Conservation (phyloP, 2,113 vertebrate species). For the Kryptolebias marmoratus region DNA sequence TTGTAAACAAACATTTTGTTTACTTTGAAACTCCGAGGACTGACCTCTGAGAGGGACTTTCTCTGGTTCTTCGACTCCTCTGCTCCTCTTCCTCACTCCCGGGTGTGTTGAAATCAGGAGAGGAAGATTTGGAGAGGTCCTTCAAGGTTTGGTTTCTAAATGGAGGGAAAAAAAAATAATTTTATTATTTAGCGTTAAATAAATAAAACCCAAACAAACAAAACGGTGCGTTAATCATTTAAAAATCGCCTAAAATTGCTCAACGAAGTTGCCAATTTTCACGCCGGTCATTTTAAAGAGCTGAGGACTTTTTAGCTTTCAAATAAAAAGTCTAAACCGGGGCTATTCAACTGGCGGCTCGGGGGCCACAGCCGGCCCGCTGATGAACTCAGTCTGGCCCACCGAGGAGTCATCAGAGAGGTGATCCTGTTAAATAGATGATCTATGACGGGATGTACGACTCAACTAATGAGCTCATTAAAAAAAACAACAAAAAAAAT, state of each 20-base stretch:
- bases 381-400: no score
- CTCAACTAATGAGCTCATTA: no score
- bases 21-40: constrained; percentile 27
- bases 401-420: no score
- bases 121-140: constrained; percentile 68
- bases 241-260: no score
- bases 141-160: constrained; percentile 80
- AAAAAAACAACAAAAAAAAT: no score
- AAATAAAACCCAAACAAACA: not conserved
- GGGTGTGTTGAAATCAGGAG: constrained; percentile 21
- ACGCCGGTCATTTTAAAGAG: not conserved
- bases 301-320: no score
- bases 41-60: constrained; percentile 61
- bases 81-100: not conserved
- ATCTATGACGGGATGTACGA: no score
- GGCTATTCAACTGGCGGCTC: no score
- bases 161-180: not conserved
- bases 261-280: not conserved
- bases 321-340: no score
- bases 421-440: no score
- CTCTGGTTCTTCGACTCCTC: not conserved
- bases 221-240: no score
- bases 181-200: not conserved
- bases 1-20: not conserved
- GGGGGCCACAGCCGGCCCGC: no score